Percentiles rank a stretch among this genome's conserved stretches.
These are phyloP conservation scores for Aix galericulata DNA, from an alignment of 2,113 vertebrate species.

Conservation along the genomic window DNA sequence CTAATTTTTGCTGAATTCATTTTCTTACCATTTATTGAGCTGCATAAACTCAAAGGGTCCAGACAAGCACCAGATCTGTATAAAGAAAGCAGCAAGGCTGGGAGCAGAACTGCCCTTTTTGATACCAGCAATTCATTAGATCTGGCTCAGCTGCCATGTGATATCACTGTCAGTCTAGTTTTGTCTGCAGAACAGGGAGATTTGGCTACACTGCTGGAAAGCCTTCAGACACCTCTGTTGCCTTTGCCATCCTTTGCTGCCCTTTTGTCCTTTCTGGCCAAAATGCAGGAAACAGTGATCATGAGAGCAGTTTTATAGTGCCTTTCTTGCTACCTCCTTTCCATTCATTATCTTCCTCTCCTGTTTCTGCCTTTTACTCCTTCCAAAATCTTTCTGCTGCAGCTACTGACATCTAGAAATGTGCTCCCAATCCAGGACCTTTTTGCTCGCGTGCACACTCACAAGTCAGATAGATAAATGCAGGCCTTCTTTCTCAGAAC, in stretches of 20 bases:
- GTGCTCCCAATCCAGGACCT: background rate
- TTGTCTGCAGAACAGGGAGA: background rate
- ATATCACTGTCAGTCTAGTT: background rate
- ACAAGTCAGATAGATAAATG: background rate
- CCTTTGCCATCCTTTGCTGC: background rate
- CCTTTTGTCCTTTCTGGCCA: background rate
- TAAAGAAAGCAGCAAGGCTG: background rate
- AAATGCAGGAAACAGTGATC: background rate
- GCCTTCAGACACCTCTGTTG: background rate
- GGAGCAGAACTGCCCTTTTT: background rate
- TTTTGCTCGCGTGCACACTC: background rate
- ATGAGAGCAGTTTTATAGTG: background rate
- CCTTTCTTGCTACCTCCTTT: background rate
- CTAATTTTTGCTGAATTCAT: background rate
- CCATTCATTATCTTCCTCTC: background rate
- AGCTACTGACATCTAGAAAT: background rate
- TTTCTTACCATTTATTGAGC: slow-evolving; percentile 17
- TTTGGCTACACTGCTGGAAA: background rate
- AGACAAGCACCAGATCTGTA: background rate
- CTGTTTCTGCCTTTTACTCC: background rate
- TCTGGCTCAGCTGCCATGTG: slow-evolving; percentile 2
- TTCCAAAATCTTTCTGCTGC: background rate
- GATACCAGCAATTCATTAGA: background rate
- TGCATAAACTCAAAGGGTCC: slow-evolving; percentile 2
- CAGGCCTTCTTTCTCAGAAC: background rate